phyloP scores from a whole-genome alignment of 2,113 vertebrate species.

The Plecturocebus donacophilus region DNA sequence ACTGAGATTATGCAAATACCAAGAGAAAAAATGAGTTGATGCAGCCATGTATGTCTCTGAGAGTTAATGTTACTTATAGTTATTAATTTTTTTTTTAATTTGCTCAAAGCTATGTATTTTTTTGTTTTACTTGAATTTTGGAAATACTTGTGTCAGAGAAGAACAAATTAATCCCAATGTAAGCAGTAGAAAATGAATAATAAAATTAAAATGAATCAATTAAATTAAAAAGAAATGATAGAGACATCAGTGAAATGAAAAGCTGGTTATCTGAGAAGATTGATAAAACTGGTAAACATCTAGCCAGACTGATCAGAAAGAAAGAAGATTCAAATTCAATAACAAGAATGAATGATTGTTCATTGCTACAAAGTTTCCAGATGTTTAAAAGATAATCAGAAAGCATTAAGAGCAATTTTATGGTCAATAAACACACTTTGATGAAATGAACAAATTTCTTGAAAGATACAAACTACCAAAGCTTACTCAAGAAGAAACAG shows the following conservation, averaged over 20 bases:
- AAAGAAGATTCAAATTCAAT: not conserved
- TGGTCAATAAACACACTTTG: not conserved
- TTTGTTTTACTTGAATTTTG: not conserved
- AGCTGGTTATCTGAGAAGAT: not conserved
- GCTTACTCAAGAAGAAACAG: not conserved
- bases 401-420: not conserved
- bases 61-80: not conserved
- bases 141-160: not conserved
- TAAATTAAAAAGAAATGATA: not conserved
- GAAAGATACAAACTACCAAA: not conserved
- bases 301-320: not conserved
- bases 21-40: not conserved
- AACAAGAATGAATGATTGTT: not conserved
- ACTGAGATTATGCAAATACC: not conserved
- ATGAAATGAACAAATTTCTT: not conserved
- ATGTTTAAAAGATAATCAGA: not conserved
- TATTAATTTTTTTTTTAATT: not conserved
- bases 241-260: not conserved
- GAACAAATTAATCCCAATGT: not conserved
- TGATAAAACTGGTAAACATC: not conserved
- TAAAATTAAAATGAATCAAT: not conserved
- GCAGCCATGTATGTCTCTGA: not conserved
- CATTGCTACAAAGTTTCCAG: not conserved
- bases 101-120: not conserved
- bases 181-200: not conserved